Conservation (phyloP, 2,888 invertebrate species). For the Xestia rhomboidea region DNA sequence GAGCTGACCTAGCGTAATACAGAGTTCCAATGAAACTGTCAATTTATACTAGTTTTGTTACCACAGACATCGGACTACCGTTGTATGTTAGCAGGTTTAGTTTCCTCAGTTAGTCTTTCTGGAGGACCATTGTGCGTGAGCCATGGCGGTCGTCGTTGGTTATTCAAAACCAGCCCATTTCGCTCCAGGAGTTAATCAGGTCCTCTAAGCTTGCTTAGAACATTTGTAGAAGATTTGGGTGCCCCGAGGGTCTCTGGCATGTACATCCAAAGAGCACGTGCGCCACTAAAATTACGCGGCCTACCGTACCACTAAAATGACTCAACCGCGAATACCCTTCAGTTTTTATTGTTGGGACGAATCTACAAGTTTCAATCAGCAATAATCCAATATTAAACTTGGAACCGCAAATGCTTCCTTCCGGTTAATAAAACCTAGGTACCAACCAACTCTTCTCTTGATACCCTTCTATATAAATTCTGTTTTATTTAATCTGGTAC, state of each 20-base stretch:
- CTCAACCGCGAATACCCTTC: conserved; percentile 41
- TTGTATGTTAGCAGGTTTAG: background rate
- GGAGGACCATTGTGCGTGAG: background rate
- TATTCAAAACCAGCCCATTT: background rate
- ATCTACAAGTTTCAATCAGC: background rate
- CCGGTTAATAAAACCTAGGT: conserved; percentile 16
- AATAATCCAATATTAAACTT: conserved; percentile 9
- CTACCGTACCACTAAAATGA: background rate
- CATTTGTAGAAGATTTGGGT: background rate
- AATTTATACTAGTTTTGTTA: background rate
- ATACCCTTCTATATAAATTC: background rate
- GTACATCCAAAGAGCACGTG: background rate
- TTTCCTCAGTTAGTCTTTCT: background rate
- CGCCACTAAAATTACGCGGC: background rate
- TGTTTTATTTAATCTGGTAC: background rate
- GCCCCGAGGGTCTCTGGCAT: background rate
- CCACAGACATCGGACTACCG: background rate
- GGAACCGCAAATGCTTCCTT: conserved; percentile 43
- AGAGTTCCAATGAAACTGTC: background rate
- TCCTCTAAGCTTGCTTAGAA: background rate
- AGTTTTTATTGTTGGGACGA: conserved; percentile 37
- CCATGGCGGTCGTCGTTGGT: background rate
- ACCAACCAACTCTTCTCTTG: background rate
- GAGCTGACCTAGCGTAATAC: background rate
- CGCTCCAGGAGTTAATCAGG: background rate